Evolutionary conservation across 2,113 vertebrate species (phyloP).

Genomic region (Typhlomys cinereus): DNA sequence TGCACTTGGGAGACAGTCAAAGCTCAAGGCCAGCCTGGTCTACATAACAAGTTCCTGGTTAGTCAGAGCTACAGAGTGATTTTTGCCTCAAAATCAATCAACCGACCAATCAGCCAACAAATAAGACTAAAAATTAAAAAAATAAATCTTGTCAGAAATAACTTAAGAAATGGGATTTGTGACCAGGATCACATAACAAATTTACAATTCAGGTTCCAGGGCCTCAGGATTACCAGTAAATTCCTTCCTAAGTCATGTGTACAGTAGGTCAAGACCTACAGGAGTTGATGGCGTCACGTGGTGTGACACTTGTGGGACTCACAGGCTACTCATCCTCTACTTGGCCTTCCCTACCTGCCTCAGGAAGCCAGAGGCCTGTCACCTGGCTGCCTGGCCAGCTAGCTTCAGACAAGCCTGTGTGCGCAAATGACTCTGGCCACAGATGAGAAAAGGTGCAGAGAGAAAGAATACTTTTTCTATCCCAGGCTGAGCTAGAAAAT

Average conservation of each 20-base stretch:
- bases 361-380: background rate
- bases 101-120: no score
- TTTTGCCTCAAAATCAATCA: no score
- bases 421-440: background rate
- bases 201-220: background rate
- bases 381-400: background rate
- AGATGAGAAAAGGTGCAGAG: background rate
- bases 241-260: background rate
- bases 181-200: background rate
- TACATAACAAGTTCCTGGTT: background rate
- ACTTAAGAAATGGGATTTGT: background rate
- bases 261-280: background rate
- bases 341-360: background rate
- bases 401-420: background rate
- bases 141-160: conserved; percentile 11
- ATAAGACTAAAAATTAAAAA: no score
- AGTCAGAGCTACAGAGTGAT: no score
- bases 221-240: background rate
- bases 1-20: background rate
- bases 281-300: conserved; percentile 11
- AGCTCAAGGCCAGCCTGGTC: background rate
- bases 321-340: background rate
- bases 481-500: background rate
- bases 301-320: background rate
- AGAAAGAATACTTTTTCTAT: background rate